phyloP scores from a whole-genome alignment of 2,888 invertebrate genomes.

The Glomeris marginata region DNA sequence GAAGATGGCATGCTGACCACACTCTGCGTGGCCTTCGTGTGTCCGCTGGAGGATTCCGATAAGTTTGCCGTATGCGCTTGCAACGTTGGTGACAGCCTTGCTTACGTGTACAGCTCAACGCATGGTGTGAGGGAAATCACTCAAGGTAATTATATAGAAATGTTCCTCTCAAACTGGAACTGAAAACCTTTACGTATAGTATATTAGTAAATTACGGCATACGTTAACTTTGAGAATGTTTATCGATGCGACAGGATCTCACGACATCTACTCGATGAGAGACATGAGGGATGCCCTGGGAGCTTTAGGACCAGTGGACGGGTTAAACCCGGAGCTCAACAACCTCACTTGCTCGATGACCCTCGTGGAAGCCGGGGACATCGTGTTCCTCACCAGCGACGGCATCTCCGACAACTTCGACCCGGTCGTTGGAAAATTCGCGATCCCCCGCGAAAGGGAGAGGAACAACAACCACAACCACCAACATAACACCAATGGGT shows the following conservation, averaged over 20 bases:
- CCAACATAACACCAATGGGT: conserved; percentile 2
- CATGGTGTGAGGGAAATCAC: conserved; percentile 71
- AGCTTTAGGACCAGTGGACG: conserved; percentile 74
- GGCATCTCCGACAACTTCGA: conserved; percentile 83
- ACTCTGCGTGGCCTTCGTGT: conserved; percentile 59
- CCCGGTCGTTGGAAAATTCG: conserved; percentile 78
- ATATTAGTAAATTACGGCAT: too few species aligned
- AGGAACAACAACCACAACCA: conserved; percentile 8
- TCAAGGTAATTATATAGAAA: too few species aligned
- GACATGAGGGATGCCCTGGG: conserved; percentile 82
- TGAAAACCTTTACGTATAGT: too few species aligned
- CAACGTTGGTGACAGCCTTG: conserved; percentile 76
- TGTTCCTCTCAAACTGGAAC: too few species aligned
- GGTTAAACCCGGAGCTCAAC: conserved; percentile 65
- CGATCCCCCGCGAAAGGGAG: conserved; percentile 30
- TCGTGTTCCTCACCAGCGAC: conserved; percentile 76
- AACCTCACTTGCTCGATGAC: conserved; percentile 75
- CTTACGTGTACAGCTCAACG: conserved; percentile 63
- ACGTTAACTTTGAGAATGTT: too few species aligned
- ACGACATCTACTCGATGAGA: conserved; percentile 63
- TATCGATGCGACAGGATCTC: conserved; percentile 47
- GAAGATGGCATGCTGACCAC: conserved; percentile 71
- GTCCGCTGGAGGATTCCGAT: conserved; percentile 41
- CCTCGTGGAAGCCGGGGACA: conserved; percentile 58
- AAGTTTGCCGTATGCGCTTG: conserved; percentile 58